Conservation (phyloP, 2,113 vertebrate species). For the Naja naja region DNA sequence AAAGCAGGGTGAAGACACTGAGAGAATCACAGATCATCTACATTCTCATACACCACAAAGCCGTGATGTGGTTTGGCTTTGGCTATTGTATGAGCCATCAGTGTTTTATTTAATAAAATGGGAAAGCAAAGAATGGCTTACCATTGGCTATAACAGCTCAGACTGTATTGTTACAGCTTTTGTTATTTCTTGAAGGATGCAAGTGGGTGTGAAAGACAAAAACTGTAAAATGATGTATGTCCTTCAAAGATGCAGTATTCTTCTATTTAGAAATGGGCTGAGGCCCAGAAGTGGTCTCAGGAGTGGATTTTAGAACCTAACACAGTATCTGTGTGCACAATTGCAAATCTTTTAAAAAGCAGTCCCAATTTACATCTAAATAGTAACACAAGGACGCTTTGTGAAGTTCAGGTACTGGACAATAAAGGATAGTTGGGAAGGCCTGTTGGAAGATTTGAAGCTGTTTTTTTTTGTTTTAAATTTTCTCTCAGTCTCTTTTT, state of each 20-base stretch:
- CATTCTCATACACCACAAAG: neutral
- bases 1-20: neutral
- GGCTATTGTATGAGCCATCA: neutral
- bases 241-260: neutral
- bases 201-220: neutral
- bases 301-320: neutral
- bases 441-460: slow-evolving; percentile 74
- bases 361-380: neutral
- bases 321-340: neutral
- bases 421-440: slow-evolving; percentile 49
- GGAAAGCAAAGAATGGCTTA: neutral
- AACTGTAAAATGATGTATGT: neutral
- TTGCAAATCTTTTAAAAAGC: neutral
- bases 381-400: neutral
- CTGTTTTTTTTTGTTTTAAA: slow-evolving; percentile 52
- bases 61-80: neutral
- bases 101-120: neutral
- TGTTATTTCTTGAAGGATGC: neutral
- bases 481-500: slow-evolving; percentile 74
- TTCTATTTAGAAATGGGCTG: neutral
- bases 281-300: neutral
- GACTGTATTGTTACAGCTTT: neutral
- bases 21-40: neutral
- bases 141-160: neutral
- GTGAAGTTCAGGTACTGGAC: neutral